A percentile compares a stretch with the other conserved stretches of the same genome.
Evolutionary conservation across 2,888 invertebrate species (phyloP).

Genomic region (Perizoma affinitatum): DNA sequence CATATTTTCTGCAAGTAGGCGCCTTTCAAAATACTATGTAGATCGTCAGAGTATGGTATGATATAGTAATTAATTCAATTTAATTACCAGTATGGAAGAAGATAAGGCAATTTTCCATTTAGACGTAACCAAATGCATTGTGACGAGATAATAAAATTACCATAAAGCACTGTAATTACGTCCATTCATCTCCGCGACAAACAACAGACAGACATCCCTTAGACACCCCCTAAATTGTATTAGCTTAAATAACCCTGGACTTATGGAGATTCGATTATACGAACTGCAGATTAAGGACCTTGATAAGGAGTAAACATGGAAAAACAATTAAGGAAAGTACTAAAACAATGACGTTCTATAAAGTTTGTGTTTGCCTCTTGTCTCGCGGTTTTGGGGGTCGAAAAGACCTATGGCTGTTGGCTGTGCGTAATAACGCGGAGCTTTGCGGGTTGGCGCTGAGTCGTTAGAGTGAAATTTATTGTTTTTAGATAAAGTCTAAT

Average conservation of each 20-base stretch:
- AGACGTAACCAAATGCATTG: constrained; percentile 28
- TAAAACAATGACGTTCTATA: constrained; percentile 76
- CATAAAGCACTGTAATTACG: constrained; percentile 52
- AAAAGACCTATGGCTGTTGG: constrained; percentile 52
- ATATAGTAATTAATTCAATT: background rate
- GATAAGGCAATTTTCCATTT: constrained; percentile 5
- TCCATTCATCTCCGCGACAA: constrained; percentile 67
- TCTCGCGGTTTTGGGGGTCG: constrained; percentile 72
- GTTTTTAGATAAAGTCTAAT: constrained; percentile 75
- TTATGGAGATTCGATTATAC: constrained; percentile 77
- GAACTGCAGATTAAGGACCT: constrained; percentile 67
- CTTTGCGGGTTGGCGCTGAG: constrained; percentile 68
- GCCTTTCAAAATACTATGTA: too few species aligned
- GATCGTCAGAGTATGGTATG: too few species aligned
- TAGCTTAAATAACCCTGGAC: constrained; percentile 40
- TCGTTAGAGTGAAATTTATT: constrained; percentile 72
- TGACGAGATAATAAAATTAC: constrained; percentile 41
- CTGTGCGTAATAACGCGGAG: constrained; percentile 56
- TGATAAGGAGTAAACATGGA: constrained; percentile 75
- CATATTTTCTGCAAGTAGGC: too few species aligned
- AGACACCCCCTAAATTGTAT: constrained; percentile 25
- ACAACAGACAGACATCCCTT: constrained; percentile 57
- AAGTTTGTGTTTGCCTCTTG: constrained; percentile 75
- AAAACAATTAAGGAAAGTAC: constrained; percentile 80
- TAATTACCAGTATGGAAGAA: constrained; percentile 11